Evolutionary conservation across 2,113 vertebrate species (phyloP).

Genomic region (Erythrocebus patas): DNA sequence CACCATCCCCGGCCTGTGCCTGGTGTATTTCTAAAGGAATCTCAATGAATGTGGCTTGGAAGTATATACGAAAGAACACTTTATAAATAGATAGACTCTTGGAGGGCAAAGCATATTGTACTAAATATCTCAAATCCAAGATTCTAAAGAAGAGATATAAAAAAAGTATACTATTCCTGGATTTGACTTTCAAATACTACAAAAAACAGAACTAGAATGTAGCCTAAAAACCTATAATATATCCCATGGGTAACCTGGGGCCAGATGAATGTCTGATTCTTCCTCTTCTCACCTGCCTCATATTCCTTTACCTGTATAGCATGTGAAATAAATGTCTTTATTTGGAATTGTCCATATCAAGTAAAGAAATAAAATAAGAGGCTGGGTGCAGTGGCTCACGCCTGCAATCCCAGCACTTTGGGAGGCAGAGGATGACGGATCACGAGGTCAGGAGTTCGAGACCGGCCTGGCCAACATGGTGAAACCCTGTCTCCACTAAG

Average conservation of each 20-base stretch:
- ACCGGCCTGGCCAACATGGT: no score
- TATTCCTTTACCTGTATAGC: not conserved
- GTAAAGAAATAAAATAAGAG: not conserved
- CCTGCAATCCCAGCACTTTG: no score
- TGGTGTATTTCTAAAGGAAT: not conserved
- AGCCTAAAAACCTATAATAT: not conserved
- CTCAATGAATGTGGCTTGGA: not conserved
- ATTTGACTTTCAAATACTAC: not conserved
- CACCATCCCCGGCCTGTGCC: no score
- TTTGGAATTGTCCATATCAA: not conserved
- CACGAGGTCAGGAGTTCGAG: no score
- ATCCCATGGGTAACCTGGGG: accelerated
- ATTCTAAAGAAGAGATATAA: not conserved
- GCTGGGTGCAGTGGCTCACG: no score
- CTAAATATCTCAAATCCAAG: not conserved
- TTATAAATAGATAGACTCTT: not conserved
- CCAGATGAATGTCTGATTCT: not conserved
- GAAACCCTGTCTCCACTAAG: no score
- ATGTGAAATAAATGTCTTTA: not conserved
- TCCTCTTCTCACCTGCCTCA: not conserved
- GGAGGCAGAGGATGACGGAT: no score
- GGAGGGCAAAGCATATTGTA: not conserved
- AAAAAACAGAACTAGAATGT: not conserved
- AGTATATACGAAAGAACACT: not conserved
- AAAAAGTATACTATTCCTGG: not conserved